These are phyloP conservation scores for Boleophthalmus pectinirostris DNA, from an alignment of 2,113 vertebrate genomes.

Conservation along the genomic window DNA sequence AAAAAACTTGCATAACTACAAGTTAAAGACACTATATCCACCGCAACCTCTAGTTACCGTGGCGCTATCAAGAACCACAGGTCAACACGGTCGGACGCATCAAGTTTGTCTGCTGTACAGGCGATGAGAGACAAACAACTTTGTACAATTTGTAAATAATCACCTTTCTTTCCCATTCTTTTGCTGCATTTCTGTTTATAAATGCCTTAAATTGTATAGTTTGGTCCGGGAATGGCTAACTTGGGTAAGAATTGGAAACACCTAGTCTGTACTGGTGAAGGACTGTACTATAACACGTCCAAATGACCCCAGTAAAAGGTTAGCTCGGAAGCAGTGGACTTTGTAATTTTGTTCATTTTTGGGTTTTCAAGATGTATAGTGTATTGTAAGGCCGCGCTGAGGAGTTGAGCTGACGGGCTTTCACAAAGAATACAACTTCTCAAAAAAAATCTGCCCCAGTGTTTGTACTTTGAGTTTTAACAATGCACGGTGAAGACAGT, in stretches of 20 bases:
- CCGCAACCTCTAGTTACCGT: slow-evolving; percentile 17
- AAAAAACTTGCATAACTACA: slow-evolving; percentile 39
- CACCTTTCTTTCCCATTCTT: slow-evolving; percentile 43
- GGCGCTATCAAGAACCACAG: slow-evolving; percentile 47
- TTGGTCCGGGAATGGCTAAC: slow-evolving; percentile 53
- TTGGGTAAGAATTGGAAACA: slow-evolving; percentile 51
- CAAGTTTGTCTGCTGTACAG: slow-evolving; percentile 46
- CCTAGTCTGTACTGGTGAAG: slow-evolving; percentile 32
- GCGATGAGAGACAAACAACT: slow-evolving; percentile 28
- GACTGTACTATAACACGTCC: slow-evolving; percentile 7
- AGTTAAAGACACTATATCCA: slow-evolving; percentile 56
- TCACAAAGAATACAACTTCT: background rate
- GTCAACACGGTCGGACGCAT: slow-evolving; percentile 39
- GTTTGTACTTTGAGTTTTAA: background rate
- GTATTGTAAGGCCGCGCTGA: slow-evolving; percentile 34
- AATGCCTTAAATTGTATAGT: slow-evolving; percentile 82
- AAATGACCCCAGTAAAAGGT: slow-evolving; percentile 28
- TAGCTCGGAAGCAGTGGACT: slow-evolving; percentile 38
- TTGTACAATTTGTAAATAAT: slow-evolving; percentile 76
- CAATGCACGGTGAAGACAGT: background rate
- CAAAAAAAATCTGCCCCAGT: background rate
- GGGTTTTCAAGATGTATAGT: slow-evolving; percentile 18
- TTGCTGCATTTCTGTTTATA: slow-evolving; percentile 67
- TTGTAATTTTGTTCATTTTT: slow-evolving; percentile 55
- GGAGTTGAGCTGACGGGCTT: slow-evolving; percentile 65